These are phyloP conservation scores for Balaenoptera acutorostrata DNA, from an alignment of 2,113 vertebrate genomes.

Conservation along the genomic window DNA sequence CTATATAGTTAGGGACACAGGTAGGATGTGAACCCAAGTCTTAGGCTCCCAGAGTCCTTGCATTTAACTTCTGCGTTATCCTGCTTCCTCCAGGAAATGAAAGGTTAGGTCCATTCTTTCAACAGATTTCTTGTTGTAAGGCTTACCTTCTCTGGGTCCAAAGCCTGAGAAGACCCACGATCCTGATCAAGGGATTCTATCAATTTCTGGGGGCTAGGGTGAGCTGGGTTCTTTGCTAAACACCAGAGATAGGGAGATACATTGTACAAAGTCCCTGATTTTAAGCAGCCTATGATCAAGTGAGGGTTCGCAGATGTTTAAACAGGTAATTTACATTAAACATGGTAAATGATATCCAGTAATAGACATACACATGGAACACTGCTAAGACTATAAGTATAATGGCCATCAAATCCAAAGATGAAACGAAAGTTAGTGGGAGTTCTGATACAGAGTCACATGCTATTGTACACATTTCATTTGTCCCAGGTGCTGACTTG, in stretches of 20 bases:
- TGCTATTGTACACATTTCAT: background rate
- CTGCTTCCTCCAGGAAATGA: background rate
- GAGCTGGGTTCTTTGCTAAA: background rate
- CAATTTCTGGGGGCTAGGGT: background rate
- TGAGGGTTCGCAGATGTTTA: background rate
- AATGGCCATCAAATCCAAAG: background rate
- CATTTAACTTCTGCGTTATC: background rate
- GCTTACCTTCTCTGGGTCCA: background rate
- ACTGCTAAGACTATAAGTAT: background rate
- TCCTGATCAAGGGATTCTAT: background rate
- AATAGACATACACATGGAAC: background rate
- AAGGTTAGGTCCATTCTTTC: background rate
- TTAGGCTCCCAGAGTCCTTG: background rate
- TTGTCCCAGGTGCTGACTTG: background rate
- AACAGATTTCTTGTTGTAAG: background rate
- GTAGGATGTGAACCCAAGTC: background rate
- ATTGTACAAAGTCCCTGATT: background rate
- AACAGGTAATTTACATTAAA: background rate
- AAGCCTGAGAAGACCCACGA: background rate
- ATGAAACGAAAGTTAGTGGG: background rate
- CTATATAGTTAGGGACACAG: background rate
- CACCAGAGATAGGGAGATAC: background rate
- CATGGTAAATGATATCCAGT: background rate
- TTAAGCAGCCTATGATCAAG: background rate
- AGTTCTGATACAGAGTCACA: background rate